Evolutionary conservation across 2,113 vertebrate species (phyloP).

Genomic region (Ptychochromis oligacanthus): DNA sequence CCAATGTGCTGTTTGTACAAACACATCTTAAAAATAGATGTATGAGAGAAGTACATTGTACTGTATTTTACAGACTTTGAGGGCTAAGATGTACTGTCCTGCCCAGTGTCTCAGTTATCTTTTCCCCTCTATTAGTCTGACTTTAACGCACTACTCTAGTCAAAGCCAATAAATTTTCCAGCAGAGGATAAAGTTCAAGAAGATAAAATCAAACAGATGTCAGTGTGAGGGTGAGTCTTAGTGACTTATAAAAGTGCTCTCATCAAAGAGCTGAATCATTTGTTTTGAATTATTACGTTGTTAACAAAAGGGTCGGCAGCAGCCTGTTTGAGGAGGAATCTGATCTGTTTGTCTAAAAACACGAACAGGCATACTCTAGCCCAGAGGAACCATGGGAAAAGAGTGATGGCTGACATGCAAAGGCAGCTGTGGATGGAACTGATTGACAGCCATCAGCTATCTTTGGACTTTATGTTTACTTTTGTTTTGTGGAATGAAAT

Average conservation of each 20-base stretch:
- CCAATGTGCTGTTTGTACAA: not conserved
- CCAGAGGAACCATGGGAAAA: conserved; percentile 89
- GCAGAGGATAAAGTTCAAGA: conserved; percentile 99
- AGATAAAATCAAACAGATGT: conserved; percentile 99
- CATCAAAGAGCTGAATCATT: conserved; percentile 99
- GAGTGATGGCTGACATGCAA: conserved; percentile 80
- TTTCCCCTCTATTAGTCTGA: conserved; percentile 85
- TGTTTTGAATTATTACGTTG: conserved; percentile 99
- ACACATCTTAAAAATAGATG: not conserved
- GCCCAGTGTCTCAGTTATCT: conserved; percentile 82
- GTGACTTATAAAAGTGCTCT: conserved; percentile 98
- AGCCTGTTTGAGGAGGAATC: conserved; percentile 98
- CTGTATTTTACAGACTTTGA: not conserved
- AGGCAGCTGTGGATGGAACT: conserved; percentile 80
- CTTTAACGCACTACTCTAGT: conserved; percentile 94
- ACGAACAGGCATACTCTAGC: conserved; percentile 78
- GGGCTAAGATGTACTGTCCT: conserved; percentile 35
- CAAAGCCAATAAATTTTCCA: conserved; percentile 97
- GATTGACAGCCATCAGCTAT: conserved; percentile 90
- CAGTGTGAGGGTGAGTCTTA: conserved; percentile 92
- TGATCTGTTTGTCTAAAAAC: conserved; percentile 99
- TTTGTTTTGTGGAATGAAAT: conserved; percentile 51
- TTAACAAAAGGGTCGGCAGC: conserved; percentile 95
- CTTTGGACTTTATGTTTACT: conserved; percentile 64
- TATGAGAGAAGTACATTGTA: not conserved